Evolutionary conservation across 2,113 vertebrate species (phyloP), one percentile per base, ranked within the genome.

Genomic region (Syngnathus typhle): DNA sequence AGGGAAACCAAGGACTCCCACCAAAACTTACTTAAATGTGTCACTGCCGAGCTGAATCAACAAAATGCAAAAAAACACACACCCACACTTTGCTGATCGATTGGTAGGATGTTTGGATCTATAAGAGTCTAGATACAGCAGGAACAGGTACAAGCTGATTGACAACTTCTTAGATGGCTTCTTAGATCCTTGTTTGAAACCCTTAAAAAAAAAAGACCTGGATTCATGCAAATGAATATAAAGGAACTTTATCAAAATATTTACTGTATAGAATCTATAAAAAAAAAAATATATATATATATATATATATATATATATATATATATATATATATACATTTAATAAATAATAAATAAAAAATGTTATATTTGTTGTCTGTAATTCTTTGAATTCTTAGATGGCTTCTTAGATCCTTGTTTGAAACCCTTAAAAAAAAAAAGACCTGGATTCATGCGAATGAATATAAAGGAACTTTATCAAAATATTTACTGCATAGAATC

Each of bases 1-100:
- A 81, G 83, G 81, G 78, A 84, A 87, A 87, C 80, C 83, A 84
- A 86, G 84, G 83, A 87, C 74, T 86, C 85, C 86, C 72, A 86
- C 73, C 56, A 71, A 87, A 39, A 87, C 75, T 79, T 62, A 73
- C 81, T 88, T 76, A 71, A 61, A 85, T 84, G 83, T 87, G 88
- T 88, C 88, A 82, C 83, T 43, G 84, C 74, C 68, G 74, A 79
- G 84, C 69, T 82, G 84, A 84, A 81, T 84, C 81, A 87, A 89
- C 85, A 88, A 86, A 88, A 81, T 87, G 79, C 80, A 87, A 76
- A 70, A 68, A 70, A 60, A 55, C 75, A 49, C 72, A 21, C 70
- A 52, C n/a, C 19, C 68, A 66, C 38, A 86, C 76, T 76, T 77
- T 63, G 76, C 82, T 86, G 78, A 85, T 75, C 79, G 82, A 88